Base-by-base conservation (phyloP, 2,797 vertebrate species). In the Lophius americanus region DNA sequence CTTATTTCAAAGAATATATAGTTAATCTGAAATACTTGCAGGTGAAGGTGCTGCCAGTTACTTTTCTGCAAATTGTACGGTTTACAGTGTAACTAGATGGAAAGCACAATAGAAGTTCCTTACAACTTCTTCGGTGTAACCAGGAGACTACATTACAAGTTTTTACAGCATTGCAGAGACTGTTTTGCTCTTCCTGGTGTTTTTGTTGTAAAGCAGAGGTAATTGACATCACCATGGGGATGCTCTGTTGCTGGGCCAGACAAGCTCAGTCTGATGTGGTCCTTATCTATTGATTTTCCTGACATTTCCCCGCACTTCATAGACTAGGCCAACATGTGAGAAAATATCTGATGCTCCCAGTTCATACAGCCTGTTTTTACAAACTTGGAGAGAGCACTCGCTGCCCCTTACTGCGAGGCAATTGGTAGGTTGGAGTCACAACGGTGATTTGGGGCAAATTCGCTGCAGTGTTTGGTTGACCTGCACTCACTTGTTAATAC, bases 251-350 rank as follows among this genome's bases (percentile, higher is more conserved):
- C 92, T 90, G 88, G 91, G 89, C 88, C 91, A 92, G 92, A 92
- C 92, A 88, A 91, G 90, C 87, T 84, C 70, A 60, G 91, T 90
- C 90, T 92, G 91, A 93, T 92, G 89, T 92, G 89, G 89, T 93
- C 89, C 91, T 93, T 92, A 92, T 92, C 90, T 91, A 93, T 93
- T 86, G 92, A 93, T 93, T 93, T 93, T 89, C 84, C 84, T 93
- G 92, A 93, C 92, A 93, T 92, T 92, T 92, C 91, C 86, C 88
- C 89, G 84, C 90, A 92, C 92, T 91, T 92, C 92, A 90, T 91
- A 93, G 89, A 92, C 89, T 88, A 88, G 89, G 87, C 90, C 90
- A 91, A 91, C 90, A 88, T 92, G 89, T 91, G 92, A 92, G 91
- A 91, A 93, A 91, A 93, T 92, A 91, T 92, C 89, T 82, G 91